Conservation (phyloP, 2,888 invertebrate genomes). For the Perdita meconis region DNA sequence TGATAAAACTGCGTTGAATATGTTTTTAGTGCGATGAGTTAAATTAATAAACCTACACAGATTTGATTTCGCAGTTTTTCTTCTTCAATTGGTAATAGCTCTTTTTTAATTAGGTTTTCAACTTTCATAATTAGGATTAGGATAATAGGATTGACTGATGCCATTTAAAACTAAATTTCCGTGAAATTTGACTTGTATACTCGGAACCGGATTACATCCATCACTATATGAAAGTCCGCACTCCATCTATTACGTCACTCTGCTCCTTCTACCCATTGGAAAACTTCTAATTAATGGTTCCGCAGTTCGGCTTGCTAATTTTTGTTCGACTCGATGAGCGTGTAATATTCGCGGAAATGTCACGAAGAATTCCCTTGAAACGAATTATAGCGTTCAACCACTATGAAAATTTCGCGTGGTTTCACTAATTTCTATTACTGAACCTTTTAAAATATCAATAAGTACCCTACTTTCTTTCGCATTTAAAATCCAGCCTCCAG, state of each 20-base stretch:
- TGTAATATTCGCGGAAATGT: conserved; percentile 10
- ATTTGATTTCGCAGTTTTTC: no score
- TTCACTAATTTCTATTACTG: neutral
- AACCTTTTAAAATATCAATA: conserved; percentile 1
- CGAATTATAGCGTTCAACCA: neutral
- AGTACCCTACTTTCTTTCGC: neutral
- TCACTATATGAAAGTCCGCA: conserved; percentile 23
- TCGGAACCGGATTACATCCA: neutral
- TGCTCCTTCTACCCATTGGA: conserved; percentile 19
- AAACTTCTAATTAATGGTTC: conserved; percentile 54
- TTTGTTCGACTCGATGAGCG: conserved; percentile 12
- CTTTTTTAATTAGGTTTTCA: no score
- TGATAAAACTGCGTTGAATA: no score
- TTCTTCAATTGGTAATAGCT: no score
- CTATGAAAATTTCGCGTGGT: neutral
- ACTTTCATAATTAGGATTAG: no score
- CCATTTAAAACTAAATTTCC: no score
- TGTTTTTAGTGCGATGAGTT: no score
- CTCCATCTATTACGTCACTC: conserved; percentile 20
- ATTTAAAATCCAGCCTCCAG: no score
- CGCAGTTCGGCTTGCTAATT: conserved; percentile 19
- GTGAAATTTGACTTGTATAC: neutral
- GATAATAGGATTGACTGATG: no score
- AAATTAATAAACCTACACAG: no score
- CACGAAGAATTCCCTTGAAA: neutral